Conservation (phyloP, 1,140 invertebrate genomes). For the Panagrolaimus sp. region DNA sequence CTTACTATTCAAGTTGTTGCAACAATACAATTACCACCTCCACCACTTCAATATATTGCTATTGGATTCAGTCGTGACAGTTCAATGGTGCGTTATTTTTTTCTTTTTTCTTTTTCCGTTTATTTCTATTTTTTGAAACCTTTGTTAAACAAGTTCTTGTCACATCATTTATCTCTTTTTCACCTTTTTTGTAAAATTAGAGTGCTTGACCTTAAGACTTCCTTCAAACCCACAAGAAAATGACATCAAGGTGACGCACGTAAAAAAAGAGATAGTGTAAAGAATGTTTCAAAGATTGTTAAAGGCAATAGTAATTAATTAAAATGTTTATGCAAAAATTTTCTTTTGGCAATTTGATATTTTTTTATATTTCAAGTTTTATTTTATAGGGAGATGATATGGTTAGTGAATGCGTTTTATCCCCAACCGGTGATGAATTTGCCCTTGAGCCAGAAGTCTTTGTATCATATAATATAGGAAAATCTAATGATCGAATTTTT, state of each 20-base stretch:
- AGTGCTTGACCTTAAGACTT: too few species aligned
- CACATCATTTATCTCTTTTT: too few species aligned
- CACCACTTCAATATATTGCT: conserved; percentile 40
- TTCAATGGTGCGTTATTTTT: conserved; percentile 30
- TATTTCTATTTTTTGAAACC: neutral
- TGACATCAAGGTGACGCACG: too few species aligned
- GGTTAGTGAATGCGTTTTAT: conserved; percentile 43
- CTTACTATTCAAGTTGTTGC: conserved; percentile 41
- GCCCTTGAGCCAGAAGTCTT: conserved; percentile 37
- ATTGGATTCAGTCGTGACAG: conserved; percentile 43
- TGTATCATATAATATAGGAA: conserved; percentile 42
- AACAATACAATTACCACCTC: conserved; percentile 29
- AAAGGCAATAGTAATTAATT: too few species aligned
- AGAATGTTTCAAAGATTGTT: too few species aligned
- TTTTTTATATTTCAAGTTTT: neutral
- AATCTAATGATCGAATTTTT: conserved; percentile 43
- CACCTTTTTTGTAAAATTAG: too few species aligned
- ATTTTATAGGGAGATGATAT: conserved; percentile 41
- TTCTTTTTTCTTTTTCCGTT: neutral
- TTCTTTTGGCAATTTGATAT: too few species aligned
- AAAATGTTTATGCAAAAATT: too few species aligned
- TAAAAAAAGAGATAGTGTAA: too few species aligned
- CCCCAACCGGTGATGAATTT: conserved; percentile 20
- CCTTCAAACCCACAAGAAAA: too few species aligned
- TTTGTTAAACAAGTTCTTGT: too few species aligned